phyloP scores from a whole-genome alignment of 2,113 vertebrate genomes.

The Chaetorhynchus papuensis region DNA sequence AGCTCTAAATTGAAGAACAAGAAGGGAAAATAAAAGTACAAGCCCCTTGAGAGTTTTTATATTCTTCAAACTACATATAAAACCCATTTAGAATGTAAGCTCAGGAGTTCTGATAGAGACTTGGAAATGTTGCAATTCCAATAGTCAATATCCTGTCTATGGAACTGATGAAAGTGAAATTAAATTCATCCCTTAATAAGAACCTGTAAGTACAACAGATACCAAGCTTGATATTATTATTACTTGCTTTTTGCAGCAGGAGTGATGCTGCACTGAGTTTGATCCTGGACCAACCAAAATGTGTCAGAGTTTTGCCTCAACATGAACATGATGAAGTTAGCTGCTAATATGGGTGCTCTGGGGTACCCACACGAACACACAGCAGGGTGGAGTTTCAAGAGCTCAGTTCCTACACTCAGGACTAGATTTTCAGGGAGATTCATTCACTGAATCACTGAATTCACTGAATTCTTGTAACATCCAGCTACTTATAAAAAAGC shows the following conservation, averaged over 20 bases:
- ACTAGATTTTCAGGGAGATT: background rate
- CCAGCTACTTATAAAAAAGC: background rate
- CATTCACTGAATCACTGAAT: background rate
- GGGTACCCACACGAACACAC: background rate
- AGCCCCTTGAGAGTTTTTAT: background rate
- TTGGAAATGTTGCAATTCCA: background rate
- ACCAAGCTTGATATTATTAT: background rate
- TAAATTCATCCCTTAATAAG: background rate
- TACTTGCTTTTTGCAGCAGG: background rate
- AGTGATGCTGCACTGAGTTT: background rate
- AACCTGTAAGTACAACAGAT: background rate
- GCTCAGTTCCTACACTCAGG: background rate
- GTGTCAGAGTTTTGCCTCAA: background rate
- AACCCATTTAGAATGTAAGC: background rate
- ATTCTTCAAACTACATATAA: background rate
- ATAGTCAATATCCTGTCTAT: background rate
- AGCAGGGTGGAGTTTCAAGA: background rate
- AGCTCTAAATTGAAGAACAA: background rate
- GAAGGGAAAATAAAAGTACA: background rate
- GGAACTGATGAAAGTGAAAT: background rate
- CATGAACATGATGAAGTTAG: background rate
- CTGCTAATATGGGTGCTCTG: background rate
- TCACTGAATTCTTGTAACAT: background rate
- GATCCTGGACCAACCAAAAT: fast-evolving
- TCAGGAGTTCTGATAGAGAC: background rate